A percentile compares a stretch with the other conserved stretches of the same genome.
Conservation (phyloP, 2,888 invertebrate species). For the Agapostemon virescens region DNA sequence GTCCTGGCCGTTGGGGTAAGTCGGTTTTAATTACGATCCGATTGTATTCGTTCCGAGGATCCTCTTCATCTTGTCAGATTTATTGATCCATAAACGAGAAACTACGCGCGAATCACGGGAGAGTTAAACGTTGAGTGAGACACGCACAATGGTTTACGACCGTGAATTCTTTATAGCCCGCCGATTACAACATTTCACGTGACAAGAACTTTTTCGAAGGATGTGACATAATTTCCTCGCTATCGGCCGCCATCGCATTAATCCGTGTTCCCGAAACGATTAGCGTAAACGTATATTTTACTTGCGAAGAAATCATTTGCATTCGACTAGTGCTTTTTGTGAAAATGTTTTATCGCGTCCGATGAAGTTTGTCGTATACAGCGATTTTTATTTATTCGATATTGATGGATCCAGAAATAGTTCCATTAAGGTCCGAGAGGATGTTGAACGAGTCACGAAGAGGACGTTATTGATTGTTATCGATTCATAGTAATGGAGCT, state of each 20-base stretch:
- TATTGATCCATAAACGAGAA: slow-evolving; percentile 58
- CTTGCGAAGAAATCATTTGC: no score
- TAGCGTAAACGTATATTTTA: not conserved
- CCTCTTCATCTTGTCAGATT: slow-evolving; percentile 39
- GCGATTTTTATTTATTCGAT: no score
- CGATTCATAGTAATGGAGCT: no score
- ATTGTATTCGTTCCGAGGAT: slow-evolving; percentile 40
- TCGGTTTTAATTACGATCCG: not conserved
- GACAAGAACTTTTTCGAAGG: slow-evolving; percentile 17
- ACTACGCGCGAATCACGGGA: slow-evolving; percentile 44
- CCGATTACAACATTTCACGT: slow-evolving; percentile 37
- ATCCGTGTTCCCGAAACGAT: not conserved
- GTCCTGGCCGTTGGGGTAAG: not conserved
- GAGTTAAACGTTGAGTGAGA: slow-evolving; percentile 56
- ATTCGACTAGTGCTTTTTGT: no score
- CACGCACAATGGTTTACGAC: slow-evolving; percentile 51
- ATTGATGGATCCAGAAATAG: no score
- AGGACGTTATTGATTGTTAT: not conserved
- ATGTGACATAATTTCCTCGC: slow-evolving; percentile 24
- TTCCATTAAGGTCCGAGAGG: no score
- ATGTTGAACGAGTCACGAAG: no score
- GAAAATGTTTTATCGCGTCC: no score
- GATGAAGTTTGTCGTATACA: no score
- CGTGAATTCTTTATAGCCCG: slow-evolving; percentile 47
- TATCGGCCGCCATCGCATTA: not conserved